Evolutionary conservation across 2,113 vertebrate genomes (phyloP), one percentile per base, ranked within the genome.

Genomic region (Antennarius striatus): DNA sequence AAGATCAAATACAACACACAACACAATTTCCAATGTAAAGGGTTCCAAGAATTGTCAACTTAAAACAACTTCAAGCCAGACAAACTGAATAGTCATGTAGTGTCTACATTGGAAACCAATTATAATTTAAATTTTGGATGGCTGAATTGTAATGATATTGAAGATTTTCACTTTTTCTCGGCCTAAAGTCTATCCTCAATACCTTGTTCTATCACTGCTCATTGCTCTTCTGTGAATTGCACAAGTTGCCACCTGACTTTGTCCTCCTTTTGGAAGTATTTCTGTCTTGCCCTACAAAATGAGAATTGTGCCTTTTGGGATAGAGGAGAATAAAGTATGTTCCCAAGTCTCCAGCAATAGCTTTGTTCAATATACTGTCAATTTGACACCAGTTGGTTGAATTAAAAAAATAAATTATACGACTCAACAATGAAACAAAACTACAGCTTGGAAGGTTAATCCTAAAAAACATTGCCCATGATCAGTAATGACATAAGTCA

Each of bases 241-340:
- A 49, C 58, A 40, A 10, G 49, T 53, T 61, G 68, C 64, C 74
- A 47, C 45, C 68, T 67, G 52, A 45, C 71, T 67, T 68, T 81
- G 87, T 63, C 85, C 87, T 85, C 82, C 42, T 86, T 90, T 79
- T 65, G 22, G 17, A 79, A 58, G 71, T 80, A 86, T 86, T 90
- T 83, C 68, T 75, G 83, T 83, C 83, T 50, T 69, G 85, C 22
- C 77, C 84, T 83, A 86, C 47, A 82, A 89, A 78, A 47, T 71
- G 10, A 74, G 51, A 65, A 67, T 46, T 56, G 17, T 60, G 71
- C 48, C 77, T 59, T 71, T 68, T 69, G 84, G 82, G 84, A 82
- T 30, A 58, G 50, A 73, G 65, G 52, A 67, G 47, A 84, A 82
- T 71, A 49, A 61, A 65, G 45, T 73, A 76, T 64, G 71, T 60